Evolutionary conservation across 1,140 invertebrate genomes (phyloP).

Genomic region (Lepidurus packardi): DNA sequence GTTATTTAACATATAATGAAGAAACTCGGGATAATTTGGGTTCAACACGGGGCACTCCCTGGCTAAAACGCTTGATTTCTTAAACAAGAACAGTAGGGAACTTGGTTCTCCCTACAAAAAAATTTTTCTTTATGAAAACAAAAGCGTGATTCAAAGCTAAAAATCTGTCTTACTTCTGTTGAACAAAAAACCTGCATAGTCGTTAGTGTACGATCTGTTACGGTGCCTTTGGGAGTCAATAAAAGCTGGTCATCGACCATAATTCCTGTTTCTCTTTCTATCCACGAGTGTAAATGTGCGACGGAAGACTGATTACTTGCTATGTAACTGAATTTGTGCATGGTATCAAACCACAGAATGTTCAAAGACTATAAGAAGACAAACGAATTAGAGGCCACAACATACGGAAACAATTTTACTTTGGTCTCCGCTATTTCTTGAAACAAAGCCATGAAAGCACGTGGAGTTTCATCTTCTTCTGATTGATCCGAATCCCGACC

Average conservation of each 20-base stretch:
- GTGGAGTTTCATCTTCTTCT: constrained; percentile 24
- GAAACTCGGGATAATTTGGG: constrained; percentile 26
- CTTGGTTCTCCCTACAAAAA: neutral
- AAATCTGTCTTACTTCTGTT: neutral
- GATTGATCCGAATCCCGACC: constrained; percentile 26
- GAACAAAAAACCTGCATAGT: constrained; percentile 22
- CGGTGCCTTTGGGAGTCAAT: constrained; percentile 16
- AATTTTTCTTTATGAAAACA: neutral
- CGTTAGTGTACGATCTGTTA: neutral
- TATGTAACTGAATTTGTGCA: constrained; percentile 14
- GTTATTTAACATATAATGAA: constrained; percentile 26
- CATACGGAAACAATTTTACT: neutral
- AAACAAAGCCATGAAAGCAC: neutral
- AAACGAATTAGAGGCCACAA: neutral
- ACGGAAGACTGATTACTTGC: constrained; percentile 2
- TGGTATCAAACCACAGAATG: constrained; percentile 29
- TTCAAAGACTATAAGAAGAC: neutral
- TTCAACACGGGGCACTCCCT: neutral
- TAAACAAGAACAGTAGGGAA: neutral
- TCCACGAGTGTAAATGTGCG: constrained; percentile 29
- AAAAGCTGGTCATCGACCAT: constrained; percentile 5
- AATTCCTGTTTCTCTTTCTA: constrained; percentile 30
- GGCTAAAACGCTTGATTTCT: constrained; percentile 15
- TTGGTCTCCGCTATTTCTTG: neutral
- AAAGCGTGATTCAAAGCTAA: neutral